Evolutionary conservation across 2,113 vertebrate genomes (phyloP).

Genomic region (Antennarius striatus): DNA sequence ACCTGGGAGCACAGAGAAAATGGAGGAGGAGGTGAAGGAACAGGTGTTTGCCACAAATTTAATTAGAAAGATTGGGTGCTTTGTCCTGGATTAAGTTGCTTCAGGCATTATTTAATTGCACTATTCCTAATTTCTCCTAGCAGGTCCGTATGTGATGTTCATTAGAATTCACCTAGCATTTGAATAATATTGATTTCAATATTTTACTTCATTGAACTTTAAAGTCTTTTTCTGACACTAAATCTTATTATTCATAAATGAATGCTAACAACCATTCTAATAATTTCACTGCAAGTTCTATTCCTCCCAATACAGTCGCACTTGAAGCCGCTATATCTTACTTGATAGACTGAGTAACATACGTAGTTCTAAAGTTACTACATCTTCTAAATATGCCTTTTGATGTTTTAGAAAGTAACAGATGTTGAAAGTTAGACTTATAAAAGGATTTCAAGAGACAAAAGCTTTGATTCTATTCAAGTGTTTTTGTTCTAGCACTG

Average conservation of each 20-base stretch:
- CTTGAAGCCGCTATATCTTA: conserved; percentile 18
- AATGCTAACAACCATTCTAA: conserved; percentile 19
- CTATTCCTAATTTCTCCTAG: conserved; percentile 60
- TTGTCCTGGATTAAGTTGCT: conserved; percentile 82
- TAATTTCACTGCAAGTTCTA: conserved; percentile 8
- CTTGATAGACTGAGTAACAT: conserved; percentile 40
- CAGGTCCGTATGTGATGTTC: conserved; percentile 60
- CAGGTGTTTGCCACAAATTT: conserved; percentile 81
- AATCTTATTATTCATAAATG: conserved; percentile 8
- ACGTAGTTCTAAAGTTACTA: conserved; percentile 36
- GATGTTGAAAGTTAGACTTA: conserved; percentile 7
- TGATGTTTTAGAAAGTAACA: conserved; percentile 34
- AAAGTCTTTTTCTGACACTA: conserved; percentile 29
- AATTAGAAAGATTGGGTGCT: conserved; percentile 81
- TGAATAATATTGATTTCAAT: conserved; percentile 65
- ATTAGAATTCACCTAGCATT: conserved; percentile 76
- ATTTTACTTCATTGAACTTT: conserved; percentile 50
- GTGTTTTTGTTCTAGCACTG: too few species aligned
- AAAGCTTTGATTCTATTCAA: too few species aligned
- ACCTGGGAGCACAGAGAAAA: conserved; percentile 62
- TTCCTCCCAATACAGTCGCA: conserved; percentile 14
- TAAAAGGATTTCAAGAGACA: neutral
- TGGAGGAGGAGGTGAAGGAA: conserved; percentile 80
- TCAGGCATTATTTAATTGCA: conserved; percentile 84
- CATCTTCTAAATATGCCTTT: conserved; percentile 33